Evolutionary conservation across 2,113 vertebrate species (phyloP).

Genomic region (Nannospalax galili): DNA sequence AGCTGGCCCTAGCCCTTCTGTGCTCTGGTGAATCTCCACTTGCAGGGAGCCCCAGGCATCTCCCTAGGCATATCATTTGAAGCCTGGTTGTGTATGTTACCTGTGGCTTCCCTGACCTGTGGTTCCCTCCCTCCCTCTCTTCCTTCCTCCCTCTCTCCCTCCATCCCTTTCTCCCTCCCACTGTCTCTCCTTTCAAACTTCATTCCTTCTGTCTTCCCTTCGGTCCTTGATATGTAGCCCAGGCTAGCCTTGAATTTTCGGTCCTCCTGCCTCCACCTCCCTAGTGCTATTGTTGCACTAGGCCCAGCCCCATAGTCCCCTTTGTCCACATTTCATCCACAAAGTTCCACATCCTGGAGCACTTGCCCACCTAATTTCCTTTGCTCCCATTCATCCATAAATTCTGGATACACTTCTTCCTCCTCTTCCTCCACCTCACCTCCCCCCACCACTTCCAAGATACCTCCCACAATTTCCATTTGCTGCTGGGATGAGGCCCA

Average conservation of each 20-base stretch:
- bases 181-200: too few relatives aligned
- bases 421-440: too few relatives aligned
- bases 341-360: not conserved
- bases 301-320: not conserved
- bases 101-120: not conserved
- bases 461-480: not conserved
- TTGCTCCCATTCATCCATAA: not conserved
- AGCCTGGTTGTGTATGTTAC: not conserved
- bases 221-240: not conserved
- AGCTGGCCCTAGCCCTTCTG: fast-evolving
- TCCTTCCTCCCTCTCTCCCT: not conserved
- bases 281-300: not conserved
- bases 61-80: not conserved
- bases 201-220: not conserved
- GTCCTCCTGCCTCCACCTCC: not conserved
- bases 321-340: not conserved
- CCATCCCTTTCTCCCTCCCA: not conserved
- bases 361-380: not conserved
- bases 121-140: not conserved
- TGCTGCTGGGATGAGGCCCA: not conserved
- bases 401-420: not conserved
- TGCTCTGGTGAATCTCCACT: fast-evolving
- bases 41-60: not conserved
- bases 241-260: not conserved
- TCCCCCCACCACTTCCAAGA: not conserved